Evolutionary conservation across 2,797 vertebrate genomes (phyloP), one percentile per base, ranked within the genome.

Genomic region (Acanthurus tractus): DNA sequence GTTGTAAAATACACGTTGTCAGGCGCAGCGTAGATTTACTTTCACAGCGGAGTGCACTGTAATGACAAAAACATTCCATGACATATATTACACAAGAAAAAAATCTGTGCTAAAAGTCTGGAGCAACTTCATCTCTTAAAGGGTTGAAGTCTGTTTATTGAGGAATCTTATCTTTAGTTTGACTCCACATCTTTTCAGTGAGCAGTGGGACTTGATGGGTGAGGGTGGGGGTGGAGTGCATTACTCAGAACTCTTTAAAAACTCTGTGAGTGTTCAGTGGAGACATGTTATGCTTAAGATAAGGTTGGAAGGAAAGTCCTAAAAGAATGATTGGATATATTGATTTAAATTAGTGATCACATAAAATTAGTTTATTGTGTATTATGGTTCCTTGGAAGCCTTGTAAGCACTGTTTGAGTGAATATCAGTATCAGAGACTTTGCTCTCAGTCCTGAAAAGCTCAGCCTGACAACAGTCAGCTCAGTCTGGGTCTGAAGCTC

Each of bases 151-250:
- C n/a, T 18, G 4, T 63, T 70, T 57, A 69, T 72, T 0, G 6
- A 64, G 2, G 0, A 8, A 56, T 54, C 57, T 81, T 82, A 82
- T 78, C 56, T 83, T 61, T 12, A 58, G 40, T 61, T 48, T 77
- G 13, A 56, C 23, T 52, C 45, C 44, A 46, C 15, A 14, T 42
- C 14, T 29, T 40, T 57, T 56, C 22, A 55, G 23, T 69, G 44
- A 70, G 9, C 66, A 18, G n/a, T 34, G 5, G 2, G 36, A n/a
- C 54, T 38, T 65, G 42, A 74, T 4, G 25, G 25, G 25, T 29
- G 25, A 4, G 25, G 56, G 48, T 0, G 17, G 57, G 56, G 45
- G 14, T 84, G 84, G 70, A 76, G 54, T 53, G 57, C 49, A 74
- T 81, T 57, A 74, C 44, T 62, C 53, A 29, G 13, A 29, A 61